Base-by-base conservation (phyloP, 2,888 invertebrate genomes). In the Pecten maximus region DNA sequence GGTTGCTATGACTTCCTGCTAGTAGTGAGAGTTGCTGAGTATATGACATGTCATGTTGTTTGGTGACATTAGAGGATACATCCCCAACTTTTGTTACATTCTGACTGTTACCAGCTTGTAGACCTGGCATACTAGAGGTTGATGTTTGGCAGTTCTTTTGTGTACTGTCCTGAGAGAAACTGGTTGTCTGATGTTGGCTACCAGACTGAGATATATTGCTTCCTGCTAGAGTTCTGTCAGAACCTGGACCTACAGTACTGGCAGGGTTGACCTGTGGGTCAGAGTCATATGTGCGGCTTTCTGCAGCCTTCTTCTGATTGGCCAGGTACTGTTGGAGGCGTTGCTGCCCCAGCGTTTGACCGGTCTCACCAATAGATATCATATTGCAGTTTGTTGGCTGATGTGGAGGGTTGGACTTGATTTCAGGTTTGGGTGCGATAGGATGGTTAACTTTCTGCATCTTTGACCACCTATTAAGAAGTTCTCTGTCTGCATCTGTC, bases 381-480 rank as follows among this genome's bases (percentile, higher is more conserved):
- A 74, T 88, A 88, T 89, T 89, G 35, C 87, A 87, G 40, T 88
- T 35, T 89, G 88, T 3, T 74, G 88, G 50, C 89, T 87, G 87
- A 88, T 40, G 35, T 90, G 87, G 8, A 87, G 74, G 35, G 89
- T 28, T 88, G 48, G 88, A 40, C 23, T 89, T 28, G 40, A 89
- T 87, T 10, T 90, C 89, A 35, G 94, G 93, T 88, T 92, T 93
- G 4, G 94, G 92, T 10, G 93, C 93, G 35, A 94, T 92, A 10
- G 94, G 92, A 23, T 92, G 92, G 87, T 93, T 93, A 16, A 92
- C 94, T 88, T 94, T 92, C 93, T 96, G 96, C 96, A 97, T 96
- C 87, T 92, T 94, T 15, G 94, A 93, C 97, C 97, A 97, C 39
- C 96, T 93, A 23, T 95, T 94, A 74, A 97, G 91, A 89, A 96